phyloP scores from a whole-genome alignment of 2,113 vertebrate genomes.

The Bujurquina vittata region DNA sequence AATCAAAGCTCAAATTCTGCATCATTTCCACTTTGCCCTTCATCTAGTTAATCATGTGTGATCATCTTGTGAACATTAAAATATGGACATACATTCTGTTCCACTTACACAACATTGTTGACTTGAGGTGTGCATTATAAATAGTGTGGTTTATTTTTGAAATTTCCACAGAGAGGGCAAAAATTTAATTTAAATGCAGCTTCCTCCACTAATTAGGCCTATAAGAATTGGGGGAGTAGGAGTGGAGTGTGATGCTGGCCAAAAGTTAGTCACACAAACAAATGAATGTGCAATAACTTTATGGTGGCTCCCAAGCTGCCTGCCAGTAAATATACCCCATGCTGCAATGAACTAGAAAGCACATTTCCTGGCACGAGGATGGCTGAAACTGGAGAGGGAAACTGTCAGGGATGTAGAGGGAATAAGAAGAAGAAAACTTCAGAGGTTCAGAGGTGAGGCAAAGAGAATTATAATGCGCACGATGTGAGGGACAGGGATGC shows the following conservation, averaged over 20 bases:
- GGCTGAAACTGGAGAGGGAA: conserved; percentile 33
- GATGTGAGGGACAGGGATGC: not conserved
- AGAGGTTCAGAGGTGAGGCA: conserved; percentile 9
- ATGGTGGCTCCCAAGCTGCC: conserved; percentile 27
- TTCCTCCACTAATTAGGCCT: conserved; percentile 40
- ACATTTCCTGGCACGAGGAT: conserved; percentile 10
- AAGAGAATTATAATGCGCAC: conserved; percentile 15
- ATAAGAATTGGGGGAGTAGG: conserved; percentile 10
- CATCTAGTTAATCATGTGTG: not conserved
- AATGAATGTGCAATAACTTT: conserved; percentile 30
- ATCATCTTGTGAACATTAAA: not conserved
- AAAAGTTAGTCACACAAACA: conserved; percentile 27
- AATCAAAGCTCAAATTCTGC: not conserved
- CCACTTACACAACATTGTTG: not conserved
- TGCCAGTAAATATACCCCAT: conserved; percentile 49
- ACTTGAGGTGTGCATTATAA: not conserved
- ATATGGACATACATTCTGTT: not conserved
- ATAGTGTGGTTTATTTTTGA: not conserved
- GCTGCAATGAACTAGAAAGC: conserved; percentile 25
- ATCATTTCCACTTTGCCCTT: not conserved
- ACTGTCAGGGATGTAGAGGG: not conserved
- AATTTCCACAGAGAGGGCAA: conserved; percentile 6
- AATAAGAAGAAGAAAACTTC: conserved; percentile 3
- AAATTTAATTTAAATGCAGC: conserved; percentile 8
- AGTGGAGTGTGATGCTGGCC: conserved; percentile 8